Evolutionary conservation across 2,113 vertebrate genomes (phyloP).

Genomic region (Monopterus albus): DNA sequence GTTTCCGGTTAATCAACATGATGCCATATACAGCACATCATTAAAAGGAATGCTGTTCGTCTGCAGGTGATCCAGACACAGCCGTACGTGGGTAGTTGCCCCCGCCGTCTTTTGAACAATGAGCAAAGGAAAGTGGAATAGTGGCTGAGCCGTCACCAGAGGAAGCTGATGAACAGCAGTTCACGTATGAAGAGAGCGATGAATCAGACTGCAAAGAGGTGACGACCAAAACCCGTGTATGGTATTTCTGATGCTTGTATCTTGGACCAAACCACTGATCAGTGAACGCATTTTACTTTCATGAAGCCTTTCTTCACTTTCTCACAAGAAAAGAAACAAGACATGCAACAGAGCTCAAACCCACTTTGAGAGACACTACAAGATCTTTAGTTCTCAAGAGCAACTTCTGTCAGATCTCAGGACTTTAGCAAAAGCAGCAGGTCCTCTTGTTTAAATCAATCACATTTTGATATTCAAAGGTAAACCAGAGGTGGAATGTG

Average conservation of each 20-base stretch:
- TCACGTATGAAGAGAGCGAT: conserved; percentile 1
- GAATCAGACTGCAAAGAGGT: conserved; percentile 30
- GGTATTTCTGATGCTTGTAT: not conserved
- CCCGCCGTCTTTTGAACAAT: conserved; percentile 28
- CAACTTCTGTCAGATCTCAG: no score
- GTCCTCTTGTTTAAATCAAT: no score
- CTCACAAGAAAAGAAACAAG: no score
- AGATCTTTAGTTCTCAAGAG: no score
- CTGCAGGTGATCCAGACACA: conserved; percentile 59
- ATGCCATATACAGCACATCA: conserved; percentile 7
- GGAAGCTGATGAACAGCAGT: conserved; percentile 26
- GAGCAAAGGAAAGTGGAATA: conserved; percentile 37
- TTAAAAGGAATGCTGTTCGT: conserved; percentile 24
- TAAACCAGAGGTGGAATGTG: no score
- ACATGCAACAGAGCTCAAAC: no score
- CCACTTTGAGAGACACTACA: no score
- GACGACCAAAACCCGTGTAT: not conserved
- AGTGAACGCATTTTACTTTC: no score
- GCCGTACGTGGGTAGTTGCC: conserved; percentile 28
- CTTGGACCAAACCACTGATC: no score
- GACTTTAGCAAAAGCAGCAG: no score
- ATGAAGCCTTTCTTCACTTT: no score
- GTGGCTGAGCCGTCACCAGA: conserved; percentile 3
- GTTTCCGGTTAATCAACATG: conserved; percentile 18
- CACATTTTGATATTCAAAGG: no score